These are phyloP conservation scores for Serilophus lunatus DNA, from an alignment of 2,113 vertebrate genomes.

Conservation along the genomic window DNA sequence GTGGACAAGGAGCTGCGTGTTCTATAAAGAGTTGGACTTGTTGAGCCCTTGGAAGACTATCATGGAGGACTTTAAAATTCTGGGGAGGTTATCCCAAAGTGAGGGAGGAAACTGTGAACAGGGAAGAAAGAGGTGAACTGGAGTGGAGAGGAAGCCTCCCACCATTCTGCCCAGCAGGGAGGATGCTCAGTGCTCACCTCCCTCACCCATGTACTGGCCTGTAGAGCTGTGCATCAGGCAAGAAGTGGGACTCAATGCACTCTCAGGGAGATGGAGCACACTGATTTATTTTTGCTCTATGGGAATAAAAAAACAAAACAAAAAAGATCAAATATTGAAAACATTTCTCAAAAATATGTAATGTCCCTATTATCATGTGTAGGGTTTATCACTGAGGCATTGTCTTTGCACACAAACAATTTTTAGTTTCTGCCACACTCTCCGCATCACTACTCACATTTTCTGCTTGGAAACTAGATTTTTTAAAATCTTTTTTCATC, in stretches of 20 bases:
- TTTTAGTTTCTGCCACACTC: neutral
- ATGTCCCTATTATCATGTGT: neutral
- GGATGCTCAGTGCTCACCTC: accelerated
- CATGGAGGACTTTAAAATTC: neutral
- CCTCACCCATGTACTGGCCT: neutral
- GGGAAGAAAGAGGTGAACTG: no score
- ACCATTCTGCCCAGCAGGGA: accelerated
- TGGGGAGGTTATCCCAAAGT: neutral
- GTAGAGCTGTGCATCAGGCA: neutral
- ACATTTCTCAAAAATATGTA: neutral
- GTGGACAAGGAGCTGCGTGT: neutral
- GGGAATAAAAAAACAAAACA: neutral
- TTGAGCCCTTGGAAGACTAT: neutral
- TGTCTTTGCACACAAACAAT: neutral
- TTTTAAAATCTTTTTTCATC: neutral
- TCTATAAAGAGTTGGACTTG: neutral
- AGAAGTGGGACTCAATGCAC: neutral
- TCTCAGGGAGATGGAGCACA: accelerated
- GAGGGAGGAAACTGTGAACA: neutral
- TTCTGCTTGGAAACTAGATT: neutral
- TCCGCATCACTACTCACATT: neutral
- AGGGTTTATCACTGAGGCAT: neutral
- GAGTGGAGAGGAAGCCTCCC: neutral
- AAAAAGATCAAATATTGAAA: neutral
- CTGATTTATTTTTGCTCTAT: neutral